These are phyloP conservation scores for Pygoscelis adeliae DNA, from an alignment of 2,113 vertebrate species.

Conservation along the genomic window DNA sequence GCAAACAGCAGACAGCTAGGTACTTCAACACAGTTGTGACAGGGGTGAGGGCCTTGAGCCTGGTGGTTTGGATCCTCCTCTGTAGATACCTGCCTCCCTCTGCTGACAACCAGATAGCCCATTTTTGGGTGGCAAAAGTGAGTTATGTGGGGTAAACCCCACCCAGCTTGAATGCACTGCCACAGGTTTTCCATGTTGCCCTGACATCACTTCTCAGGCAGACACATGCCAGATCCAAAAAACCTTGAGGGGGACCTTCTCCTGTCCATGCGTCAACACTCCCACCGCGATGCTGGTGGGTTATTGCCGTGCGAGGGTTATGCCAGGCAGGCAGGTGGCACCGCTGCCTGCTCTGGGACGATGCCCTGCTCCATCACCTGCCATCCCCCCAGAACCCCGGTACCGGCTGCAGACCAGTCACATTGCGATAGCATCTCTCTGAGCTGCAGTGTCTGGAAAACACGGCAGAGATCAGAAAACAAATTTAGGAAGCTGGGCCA, in stretches of 20 bases:
- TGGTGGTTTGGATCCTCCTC: not conserved
- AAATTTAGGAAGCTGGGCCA: slow-evolving; percentile 1
- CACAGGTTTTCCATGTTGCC: not conserved
- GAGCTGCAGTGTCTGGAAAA: not conserved
- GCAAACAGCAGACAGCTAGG: not conserved
- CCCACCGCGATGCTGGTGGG: not conserved
- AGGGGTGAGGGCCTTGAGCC: not conserved
- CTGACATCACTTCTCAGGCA: not conserved
- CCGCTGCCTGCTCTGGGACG: not conserved
- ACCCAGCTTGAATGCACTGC: not conserved
- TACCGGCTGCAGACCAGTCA: not conserved
- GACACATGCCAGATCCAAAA: not conserved
- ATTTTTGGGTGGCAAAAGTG: not conserved
- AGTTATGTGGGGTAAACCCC: not conserved
- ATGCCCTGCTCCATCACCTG: not conserved
- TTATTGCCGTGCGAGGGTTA: not conserved
- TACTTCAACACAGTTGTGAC: accelerated
- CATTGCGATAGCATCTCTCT: not conserved
- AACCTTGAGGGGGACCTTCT: not conserved
- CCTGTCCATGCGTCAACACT: not conserved
- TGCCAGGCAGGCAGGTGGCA: not conserved
- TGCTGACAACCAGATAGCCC: not conserved
- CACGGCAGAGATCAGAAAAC: not conserved
- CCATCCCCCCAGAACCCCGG: not conserved
- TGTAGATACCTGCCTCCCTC: not conserved